Evolutionary conservation across 2,113 vertebrate genomes (phyloP).

Genomic region (Oryzias javanicus): DNA sequence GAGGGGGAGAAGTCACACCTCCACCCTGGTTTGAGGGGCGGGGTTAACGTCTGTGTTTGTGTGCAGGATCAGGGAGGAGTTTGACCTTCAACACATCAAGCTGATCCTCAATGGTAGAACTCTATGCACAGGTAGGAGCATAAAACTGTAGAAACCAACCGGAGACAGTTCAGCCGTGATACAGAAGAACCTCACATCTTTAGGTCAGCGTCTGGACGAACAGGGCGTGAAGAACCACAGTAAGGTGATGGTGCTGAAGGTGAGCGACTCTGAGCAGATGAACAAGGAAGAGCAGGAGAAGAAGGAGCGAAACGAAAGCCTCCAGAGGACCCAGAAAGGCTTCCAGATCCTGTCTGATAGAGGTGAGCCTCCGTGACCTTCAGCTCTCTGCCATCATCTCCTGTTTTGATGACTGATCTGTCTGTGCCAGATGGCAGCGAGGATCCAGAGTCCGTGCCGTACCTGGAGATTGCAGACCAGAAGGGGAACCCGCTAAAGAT

Average conservation of each 20-base stretch:
- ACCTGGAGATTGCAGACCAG: conserved; percentile 94
- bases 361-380: conserved; percentile 60
- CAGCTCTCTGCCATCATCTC: background rate
- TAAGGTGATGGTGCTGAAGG: conserved; percentile 89
- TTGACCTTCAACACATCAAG: conserved; percentile 62
- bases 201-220: conserved; percentile 83
- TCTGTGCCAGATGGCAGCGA: conserved; percentile 80
- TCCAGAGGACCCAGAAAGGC: conserved; percentile 87
- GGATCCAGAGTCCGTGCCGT: conserved; percentile 80
- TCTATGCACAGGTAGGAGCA: conserved; percentile 60
- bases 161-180: background rate
- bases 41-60: background rate
- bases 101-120: conserved; percentile 74
- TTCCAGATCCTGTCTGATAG: conserved; percentile 91
- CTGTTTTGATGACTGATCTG: background rate
- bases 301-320: conserved; percentile 76
- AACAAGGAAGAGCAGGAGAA: conserved; percentile 78
- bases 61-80: conserved; percentile 65
- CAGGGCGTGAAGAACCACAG: conserved; percentile 90
- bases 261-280: conserved; percentile 79
- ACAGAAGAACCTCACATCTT: background rate
- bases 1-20: background rate
- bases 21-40: background rate
- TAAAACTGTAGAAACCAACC: too few relatives aligned
- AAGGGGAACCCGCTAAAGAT: conserved; percentile 89